Base-by-base conservation (phyloP, 2,888 invertebrate genomes). In the Andrena praecox region DNA sequence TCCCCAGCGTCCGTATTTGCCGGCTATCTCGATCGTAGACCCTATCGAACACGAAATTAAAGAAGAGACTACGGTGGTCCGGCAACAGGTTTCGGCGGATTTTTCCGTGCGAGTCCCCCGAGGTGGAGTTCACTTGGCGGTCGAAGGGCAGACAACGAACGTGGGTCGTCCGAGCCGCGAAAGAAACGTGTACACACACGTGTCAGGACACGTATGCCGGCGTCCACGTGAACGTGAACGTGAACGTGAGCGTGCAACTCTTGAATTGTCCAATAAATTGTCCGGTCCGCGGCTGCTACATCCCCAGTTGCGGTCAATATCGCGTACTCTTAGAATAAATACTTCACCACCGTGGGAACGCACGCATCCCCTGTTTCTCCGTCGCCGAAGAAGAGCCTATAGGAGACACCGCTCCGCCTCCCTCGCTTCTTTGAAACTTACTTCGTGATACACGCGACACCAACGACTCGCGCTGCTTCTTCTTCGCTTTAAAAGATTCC, bases 241-340 rank as follows among this genome's bases (percentile, higher is more conserved):
- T 76, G 75, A 78, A 86, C 82, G 74, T 71, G 64, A 77, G 71
- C 56, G 77, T 69, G 56, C 66, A 87, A 86, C 89, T 85, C 86
- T 78, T 83, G 90, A 90, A 90, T 91, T 90, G 90, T 76, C 79
- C 77, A 81, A 85, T 77, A 80, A 85, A 85, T 84, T 78, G 85
- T 85, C 79, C 87, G 81, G 88, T 84, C 81, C 85, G 86, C 86
- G 89, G 54, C 54, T 54, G 54, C 54, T 86, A 91, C 88, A 90
- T 90, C 91, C 88, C 91, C 88, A 87, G 90, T 88, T 89, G 89
- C 93, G 93, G 93, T 93, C 93, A 93, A 93, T 93, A 93, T 91
- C 92, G 91, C 89, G 90, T 87, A 90, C 90, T 91, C 89, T 86
- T 84, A 77, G 79, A 89, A 91, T 93, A 89, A 92, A 93, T 93